Base-by-base conservation (phyloP, 2,888 invertebrate species). In the Beris morrisii region DNA sequence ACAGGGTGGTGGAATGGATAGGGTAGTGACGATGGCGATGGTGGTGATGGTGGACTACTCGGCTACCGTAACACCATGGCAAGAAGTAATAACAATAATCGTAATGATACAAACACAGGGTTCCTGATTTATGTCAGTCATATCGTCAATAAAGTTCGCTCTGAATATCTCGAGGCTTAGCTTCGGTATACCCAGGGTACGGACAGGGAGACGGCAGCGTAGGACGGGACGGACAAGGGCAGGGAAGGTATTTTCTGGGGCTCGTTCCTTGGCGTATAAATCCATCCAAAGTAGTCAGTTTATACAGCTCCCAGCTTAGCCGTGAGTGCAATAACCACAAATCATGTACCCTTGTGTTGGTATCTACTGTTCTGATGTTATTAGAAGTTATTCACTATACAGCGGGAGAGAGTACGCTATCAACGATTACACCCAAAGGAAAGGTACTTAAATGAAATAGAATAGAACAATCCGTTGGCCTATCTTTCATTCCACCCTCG, bases 91-190 rank as follows among this genome's bases (percentile, higher is more conserved):
- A 73, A 72, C 72, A 73, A 72, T 73, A 72, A 73, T 72, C 73
- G 70, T 73, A 70, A 72, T 71, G 71, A 72, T 70, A 72, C 69
- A 67, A 69, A 66, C 65, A 67, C 67, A 66, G 67, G 71, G 67
- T 71, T 70, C 71, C 70, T 74, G 73, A 74, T 74, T 74, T 74
- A 73, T 73, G 73, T 73, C 73, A 71, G 71, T 74, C 74, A 74
- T 74, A 73, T 73, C 74, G 71, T 74, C 74, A 74, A 74, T 74
- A 72, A 72, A 72, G 71, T 71, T 70, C 70, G 55, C 67, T 69
- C 67, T 69, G 69, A 69, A 69, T 69, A 69, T 67, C 69, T 65
- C 63, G 58, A 58, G 58, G 65, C 50, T 50, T 48, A 57, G 57
- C 58, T 38, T n/a, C 45, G 9, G 45, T 53, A 43, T 54, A 64